Percentiles rank a stretch among this genome's conserved stretches.
Evolutionary conservation across 2,888 invertebrate species (phyloP).

Genomic region (Mystacides longicornis): DNA sequence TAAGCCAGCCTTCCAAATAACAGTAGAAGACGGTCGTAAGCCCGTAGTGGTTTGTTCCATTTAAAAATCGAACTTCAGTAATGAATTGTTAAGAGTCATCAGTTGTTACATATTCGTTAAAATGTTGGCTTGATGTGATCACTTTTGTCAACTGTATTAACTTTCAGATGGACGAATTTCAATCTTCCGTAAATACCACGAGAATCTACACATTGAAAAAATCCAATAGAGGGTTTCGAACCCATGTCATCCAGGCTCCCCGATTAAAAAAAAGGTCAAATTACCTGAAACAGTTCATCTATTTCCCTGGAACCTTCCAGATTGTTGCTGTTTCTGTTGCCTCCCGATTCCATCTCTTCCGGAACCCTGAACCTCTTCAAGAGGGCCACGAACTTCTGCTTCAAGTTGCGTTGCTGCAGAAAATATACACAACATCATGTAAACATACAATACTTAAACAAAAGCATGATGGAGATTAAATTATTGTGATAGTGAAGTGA

Average conservation of each 20-base stretch:
- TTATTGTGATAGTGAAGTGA: background rate
- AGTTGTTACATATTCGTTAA: background rate
- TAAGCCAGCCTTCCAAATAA: no score
- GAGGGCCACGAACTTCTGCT: conserved; percentile 93
- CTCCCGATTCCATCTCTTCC: conserved; percentile 75
- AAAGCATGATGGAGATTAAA: background rate
- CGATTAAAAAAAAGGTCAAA: no score
- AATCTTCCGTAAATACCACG: no score
- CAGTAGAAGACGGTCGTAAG: no score
- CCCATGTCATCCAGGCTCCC: no score
- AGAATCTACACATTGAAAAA: no score
- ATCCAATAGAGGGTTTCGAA: no score
- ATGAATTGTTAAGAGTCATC: no score
- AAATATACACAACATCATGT: no score
- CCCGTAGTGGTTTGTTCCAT: no score
- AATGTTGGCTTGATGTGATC: background rate
- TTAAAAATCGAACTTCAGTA: no score
- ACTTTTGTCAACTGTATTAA: background rate
- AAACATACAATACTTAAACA: background rate
- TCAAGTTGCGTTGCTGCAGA: conserved; percentile 92
- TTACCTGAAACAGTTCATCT: conserved; percentile 75
- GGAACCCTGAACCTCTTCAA: conserved; percentile 89
- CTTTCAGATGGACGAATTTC: background rate
- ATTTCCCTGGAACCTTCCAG: conserved; percentile 78
- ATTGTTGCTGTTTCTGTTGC: conserved; percentile 49